Base-by-base conservation (phyloP, 2,113 vertebrate genomes). In the Labeo catla region DNA sequence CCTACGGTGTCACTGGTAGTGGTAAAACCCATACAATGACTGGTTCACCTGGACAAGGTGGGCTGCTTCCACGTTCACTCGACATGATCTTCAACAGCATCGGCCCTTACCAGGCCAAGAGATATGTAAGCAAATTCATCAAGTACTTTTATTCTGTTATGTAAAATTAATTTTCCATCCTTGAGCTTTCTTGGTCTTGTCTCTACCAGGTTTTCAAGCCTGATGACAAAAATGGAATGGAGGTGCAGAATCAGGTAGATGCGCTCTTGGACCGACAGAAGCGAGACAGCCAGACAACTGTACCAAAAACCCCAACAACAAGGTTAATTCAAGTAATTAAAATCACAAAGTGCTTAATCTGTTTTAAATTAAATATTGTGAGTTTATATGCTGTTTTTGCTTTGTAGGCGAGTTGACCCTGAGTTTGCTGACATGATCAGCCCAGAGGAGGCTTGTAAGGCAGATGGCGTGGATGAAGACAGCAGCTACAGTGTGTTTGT, bases 11-110 rank as follows among this genome's bases (percentile, higher is more conserved):
- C 87, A 99, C 98, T 0, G 98, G 98, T 86, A 99, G 98, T 10
- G 98, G 98, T n/a, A 99, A 99, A 89, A 99, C 98, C 0, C 95
- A 96, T 89, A 99, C 97, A 8, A 99, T 99, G 98, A 98, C 97
- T 0, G 98, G 98, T 0, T 97, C 96, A 10, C 96, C 97, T 0
- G 97, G 98, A 0, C 96, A 95, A 0, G 98, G 97, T 52, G 98
- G 98, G 0, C 96, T 99, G 28, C 96, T 99, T 59, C 98, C 98
- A 0, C 96, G 97, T 0, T 97, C 96, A 43, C 91, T 99, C 15
- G 94, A 97, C 91, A 99, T 98, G 98, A 96, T 99, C 83, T 99
- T 99, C 86, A 99, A 98, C 92, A 99, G 96, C 86, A 95, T 99
- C 8, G 95, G 96, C 4, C 92, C 95, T 0, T 96, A 96, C 90